Percentiles rank a stretch among this genome's conserved stretches.
Evolutionary conservation across 1,140 invertebrate genomes (phyloP).

Genomic region (Nixonia krombeini): DNA sequence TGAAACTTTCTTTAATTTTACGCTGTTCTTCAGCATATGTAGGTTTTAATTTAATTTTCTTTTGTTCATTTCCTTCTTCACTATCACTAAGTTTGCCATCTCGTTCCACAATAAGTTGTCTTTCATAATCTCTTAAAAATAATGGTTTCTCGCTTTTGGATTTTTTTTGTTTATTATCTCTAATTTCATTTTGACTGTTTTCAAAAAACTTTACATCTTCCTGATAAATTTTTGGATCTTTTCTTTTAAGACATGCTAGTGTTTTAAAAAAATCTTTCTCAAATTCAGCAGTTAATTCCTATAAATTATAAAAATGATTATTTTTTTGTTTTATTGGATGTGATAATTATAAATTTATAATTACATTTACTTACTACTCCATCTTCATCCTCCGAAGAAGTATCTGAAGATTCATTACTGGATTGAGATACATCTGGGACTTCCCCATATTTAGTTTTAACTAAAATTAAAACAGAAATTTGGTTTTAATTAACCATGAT

Average conservation of each 20-base stretch:
- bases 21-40: conserved; percentile 82
- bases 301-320: conserved; percentile 12
- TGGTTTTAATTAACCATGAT: conserved; percentile 1
- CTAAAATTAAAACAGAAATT: conserved; percentile 46
- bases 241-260: conserved; percentile 86
- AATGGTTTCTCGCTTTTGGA: conserved; percentile 75
- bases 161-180: conserved; percentile 42
- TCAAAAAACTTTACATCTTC: conserved; percentile 82
- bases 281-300: conserved; percentile 67
- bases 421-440: conserved; percentile 47
- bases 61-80: conserved; percentile 65
- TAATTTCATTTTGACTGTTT: conserved; percentile 54
- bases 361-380: conserved; percentile 63
- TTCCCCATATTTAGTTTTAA: conserved; percentile 84
- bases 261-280: conserved; percentile 92
- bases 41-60: conserved; percentile 52
- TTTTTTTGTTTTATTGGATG: not conserved
- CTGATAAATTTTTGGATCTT: conserved; percentile 91
- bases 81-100: conserved; percentile 75
- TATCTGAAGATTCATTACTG: conserved; percentile 68
- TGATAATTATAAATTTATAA: conserved; percentile 5
- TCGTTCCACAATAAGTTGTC: conserved; percentile 81
- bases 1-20: conserved; percentile 79
- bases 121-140: conserved; percentile 85
- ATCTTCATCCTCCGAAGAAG: conserved; percentile 77